phyloP scores from a whole-genome alignment of 2,888 invertebrate species.

The Bellardia bayeri region DNA sequence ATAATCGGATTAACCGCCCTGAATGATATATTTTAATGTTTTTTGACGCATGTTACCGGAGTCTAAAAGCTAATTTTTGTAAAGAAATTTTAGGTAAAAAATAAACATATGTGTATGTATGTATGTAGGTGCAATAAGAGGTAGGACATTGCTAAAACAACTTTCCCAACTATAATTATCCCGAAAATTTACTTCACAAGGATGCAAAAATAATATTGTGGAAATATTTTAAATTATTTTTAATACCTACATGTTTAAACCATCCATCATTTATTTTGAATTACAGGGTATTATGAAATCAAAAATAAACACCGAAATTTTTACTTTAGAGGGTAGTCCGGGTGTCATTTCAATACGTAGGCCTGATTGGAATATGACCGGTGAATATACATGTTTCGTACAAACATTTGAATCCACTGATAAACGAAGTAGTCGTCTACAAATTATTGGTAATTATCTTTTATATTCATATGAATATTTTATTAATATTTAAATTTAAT shows the following conservation, averaged over 20 bases:
- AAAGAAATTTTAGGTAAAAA: too few relatives aligned
- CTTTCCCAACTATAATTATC: too few relatives aligned
- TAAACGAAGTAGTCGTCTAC: constrained; percentile 83
- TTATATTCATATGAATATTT: background rate
- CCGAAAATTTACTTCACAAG: too few relatives aligned
- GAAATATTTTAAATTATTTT: too few relatives aligned
- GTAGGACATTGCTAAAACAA: too few relatives aligned
- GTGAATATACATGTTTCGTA: constrained; percentile 84
- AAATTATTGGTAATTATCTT: constrained; percentile 82
- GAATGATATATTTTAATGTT: too few relatives aligned
- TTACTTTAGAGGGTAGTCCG: constrained; percentile 82
- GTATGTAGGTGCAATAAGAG: too few relatives aligned
- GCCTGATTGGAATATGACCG: constrained; percentile 84
- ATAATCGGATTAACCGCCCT: too few relatives aligned
- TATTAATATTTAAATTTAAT: constrained; percentile 1
- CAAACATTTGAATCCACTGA: constrained; percentile 84
- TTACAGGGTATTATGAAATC: constrained; percentile 83
- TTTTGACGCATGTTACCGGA: too few relatives aligned
- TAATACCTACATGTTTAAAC: background rate
- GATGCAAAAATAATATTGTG: too few relatives aligned
- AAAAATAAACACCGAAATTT: constrained; percentile 83
- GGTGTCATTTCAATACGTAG: constrained; percentile 84
- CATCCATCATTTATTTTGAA: background rate
- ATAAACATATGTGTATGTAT: too few relatives aligned
- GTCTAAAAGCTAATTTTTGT: too few relatives aligned